A percentile compares a stretch with the other conserved stretches of the same genome.
Evolutionary conservation across 2,797 vertebrate genomes (phyloP).

Genomic region (Glyptemys insculpta): DNA sequence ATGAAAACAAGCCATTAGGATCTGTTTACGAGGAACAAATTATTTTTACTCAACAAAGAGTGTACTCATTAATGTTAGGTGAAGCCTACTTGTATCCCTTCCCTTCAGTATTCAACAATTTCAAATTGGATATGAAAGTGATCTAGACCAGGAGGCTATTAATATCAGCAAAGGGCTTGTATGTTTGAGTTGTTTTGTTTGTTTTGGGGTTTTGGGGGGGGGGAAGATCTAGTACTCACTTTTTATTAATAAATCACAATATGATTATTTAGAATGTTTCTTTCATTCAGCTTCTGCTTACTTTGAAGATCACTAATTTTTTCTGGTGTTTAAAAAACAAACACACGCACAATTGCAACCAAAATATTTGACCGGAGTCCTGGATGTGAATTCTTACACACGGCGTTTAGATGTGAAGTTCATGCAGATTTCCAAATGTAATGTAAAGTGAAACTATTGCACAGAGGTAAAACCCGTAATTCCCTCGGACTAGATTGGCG

Average conservation of each 20-base stretch:
- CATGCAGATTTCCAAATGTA: neutral
- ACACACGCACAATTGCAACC: neutral
- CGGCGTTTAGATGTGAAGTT: neutral
- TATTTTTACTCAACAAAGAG: conserved; percentile 78
- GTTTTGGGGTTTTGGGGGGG: no score
- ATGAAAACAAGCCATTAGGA: conserved; percentile 81
- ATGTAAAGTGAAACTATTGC: conserved; percentile 7
- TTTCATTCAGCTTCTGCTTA: neutral
- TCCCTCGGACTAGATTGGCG: neutral
- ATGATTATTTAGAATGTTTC: neutral
- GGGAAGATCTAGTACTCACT: neutral
- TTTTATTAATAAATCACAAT: neutral
- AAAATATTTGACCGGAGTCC: neutral
- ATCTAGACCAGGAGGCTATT: neutral
- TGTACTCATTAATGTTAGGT: conserved; percentile 80
- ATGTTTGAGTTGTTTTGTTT: neutral
- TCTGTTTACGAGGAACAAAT: conserved; percentile 70
- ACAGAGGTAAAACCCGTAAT: neutral
- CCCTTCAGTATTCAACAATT: neutral
- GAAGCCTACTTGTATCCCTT: neutral
- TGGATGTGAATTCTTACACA: neutral
- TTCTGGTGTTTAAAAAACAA: neutral
- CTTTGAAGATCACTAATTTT: neutral
- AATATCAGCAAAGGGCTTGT: neutral
- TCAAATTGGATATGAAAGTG: neutral